Conservation (phyloP, 2,113 vertebrate species). For the Trematocara stigmaticum region DNA sequence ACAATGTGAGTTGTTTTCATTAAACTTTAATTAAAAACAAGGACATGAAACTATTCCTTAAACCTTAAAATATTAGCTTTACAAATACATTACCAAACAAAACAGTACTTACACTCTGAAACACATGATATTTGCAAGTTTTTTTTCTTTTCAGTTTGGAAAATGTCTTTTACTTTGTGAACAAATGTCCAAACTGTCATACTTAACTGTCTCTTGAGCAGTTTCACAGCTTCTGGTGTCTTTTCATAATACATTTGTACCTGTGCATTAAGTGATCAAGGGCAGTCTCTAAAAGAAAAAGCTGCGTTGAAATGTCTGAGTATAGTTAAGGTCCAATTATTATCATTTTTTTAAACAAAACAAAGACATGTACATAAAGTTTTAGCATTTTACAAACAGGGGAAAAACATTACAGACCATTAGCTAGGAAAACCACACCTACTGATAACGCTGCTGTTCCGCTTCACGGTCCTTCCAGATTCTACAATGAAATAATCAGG, state of each 20-base stretch:
- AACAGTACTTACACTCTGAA: not conserved
- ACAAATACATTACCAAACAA: not conserved
- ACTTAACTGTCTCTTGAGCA: not conserved
- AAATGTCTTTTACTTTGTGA: not conserved
- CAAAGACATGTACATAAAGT: accelerated
- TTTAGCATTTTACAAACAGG: not conserved
- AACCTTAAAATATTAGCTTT: not conserved
- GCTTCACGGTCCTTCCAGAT: not conserved
- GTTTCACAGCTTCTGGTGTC: not conserved
- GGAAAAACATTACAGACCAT: not conserved
- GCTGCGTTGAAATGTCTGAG: not conserved
- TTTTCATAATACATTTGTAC: not conserved
- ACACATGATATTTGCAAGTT: accelerated
- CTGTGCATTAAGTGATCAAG: not conserved
- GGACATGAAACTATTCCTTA: not conserved
- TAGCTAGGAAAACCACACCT: not conserved
- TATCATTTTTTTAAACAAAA: not conserved
- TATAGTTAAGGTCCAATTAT: accelerated
- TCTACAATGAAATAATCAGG: not conserved
- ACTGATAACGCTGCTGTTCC: not conserved
- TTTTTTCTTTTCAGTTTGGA: not conserved
- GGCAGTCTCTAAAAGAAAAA: not conserved
- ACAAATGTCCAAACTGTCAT: not conserved
- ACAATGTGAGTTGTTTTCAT: not conserved
- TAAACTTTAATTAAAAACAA: not conserved